Conservation (phyloP, 2,888 invertebrate genomes). For the Ptilodon capucinus region DNA sequence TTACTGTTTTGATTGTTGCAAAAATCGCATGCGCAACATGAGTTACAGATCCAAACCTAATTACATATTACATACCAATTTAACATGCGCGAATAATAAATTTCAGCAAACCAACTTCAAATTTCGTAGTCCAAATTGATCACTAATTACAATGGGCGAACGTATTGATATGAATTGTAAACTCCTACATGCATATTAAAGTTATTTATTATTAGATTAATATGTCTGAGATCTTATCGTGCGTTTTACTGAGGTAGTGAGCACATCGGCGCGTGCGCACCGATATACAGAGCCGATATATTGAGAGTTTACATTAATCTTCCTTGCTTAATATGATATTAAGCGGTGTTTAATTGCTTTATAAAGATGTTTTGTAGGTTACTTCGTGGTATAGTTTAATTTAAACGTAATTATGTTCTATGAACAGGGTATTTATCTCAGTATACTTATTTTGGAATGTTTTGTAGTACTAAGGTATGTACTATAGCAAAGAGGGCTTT, state of each 20-base stretch:
- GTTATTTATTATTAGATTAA: constrained; percentile 51
- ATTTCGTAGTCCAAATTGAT: constrained; percentile 26
- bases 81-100: constrained; percentile 16
- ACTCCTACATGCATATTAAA: constrained; percentile 44
- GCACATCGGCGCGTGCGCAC: constrained; percentile 30
- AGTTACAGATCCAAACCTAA: not conserved
- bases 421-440: too few species aligned
- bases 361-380: constrained; percentile 27
- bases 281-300: constrained; percentile 32
- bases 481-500: too few species aligned
- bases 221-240: constrained; percentile 49
- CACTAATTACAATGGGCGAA: constrained; percentile 44
- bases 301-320: constrained; percentile 33
- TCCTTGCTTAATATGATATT: constrained; percentile 29
- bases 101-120: constrained; percentile 13
- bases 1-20: too few species aligned
- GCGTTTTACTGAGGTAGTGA: constrained; percentile 27
- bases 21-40: too few species aligned
- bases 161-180: constrained; percentile 31
- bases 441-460: not conserved
- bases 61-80: not conserved
- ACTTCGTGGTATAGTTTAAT: not conserved
- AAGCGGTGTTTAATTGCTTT: constrained; percentile 29
- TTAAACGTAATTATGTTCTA: not conserved
- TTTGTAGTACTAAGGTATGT: too few species aligned